Evolutionary conservation across 2,113 vertebrate species (phyloP).

Genomic region (Neoarius graeffei): DNA sequence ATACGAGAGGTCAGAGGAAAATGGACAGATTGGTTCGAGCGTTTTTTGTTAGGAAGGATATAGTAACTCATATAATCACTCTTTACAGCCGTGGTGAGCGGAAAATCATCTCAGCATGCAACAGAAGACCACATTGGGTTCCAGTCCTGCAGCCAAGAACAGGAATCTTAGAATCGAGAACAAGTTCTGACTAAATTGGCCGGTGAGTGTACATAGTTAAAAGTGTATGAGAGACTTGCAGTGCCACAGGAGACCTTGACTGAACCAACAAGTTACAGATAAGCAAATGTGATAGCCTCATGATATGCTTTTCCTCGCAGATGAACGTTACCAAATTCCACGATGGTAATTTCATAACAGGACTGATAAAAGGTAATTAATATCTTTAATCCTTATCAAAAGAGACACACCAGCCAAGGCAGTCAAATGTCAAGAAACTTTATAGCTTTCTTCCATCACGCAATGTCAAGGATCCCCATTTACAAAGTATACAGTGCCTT

Average conservation of each 20-base stretch:
- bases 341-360: conserved; percentile 6
- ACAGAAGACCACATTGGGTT: too few species aligned
- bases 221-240: neutral
- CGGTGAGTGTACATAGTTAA: neutral
- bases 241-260: conserved; percentile 6
- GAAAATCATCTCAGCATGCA: too few species aligned
- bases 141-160: too few species aligned
- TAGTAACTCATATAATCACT: too few species aligned
- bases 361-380: conserved; percentile 37
- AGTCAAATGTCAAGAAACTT: conserved; percentile 15
- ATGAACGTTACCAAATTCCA: conserved; percentile 5
- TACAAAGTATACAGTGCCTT: neutral
- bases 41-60: too few species aligned
- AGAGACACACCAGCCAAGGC: neutral
- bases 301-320: neutral
- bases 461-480: neutral
- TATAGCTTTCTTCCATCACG: neutral
- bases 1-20: too few species aligned
- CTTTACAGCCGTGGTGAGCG: too few species aligned
- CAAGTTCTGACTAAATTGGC: too few species aligned
- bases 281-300: conserved; percentile 10
- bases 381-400: conserved; percentile 40
- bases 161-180: too few species aligned
- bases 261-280: conserved; percentile 22
- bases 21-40: too few species aligned